Conservation (phyloP, 2,797 vertebrate genomes). For the Natrix natrix region DNA sequence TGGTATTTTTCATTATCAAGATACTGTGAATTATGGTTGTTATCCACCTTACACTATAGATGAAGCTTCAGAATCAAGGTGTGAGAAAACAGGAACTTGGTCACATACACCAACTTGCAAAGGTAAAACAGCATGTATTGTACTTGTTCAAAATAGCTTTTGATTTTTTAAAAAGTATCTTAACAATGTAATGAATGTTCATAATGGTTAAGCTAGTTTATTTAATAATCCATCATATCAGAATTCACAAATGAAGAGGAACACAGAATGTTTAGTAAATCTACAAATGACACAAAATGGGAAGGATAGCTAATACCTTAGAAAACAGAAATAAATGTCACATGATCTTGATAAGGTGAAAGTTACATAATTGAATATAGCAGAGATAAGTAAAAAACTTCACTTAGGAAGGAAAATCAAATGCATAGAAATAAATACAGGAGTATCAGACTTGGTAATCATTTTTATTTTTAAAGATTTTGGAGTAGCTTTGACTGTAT, state of each 20-base stretch:
- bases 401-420: not conserved
- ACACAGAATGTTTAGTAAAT: not conserved
- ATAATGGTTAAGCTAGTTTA: not conserved
- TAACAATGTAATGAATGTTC: not conserved
- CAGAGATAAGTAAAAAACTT: not conserved
- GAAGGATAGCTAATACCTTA: not conserved
- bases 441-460: not conserved
- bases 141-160: not conserved
- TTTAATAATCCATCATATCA: not conserved
- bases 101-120: constrained; percentile 79
- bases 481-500: not conserved
- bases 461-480: not conserved
- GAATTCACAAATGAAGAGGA: not conserved
- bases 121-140: constrained; percentile 65
- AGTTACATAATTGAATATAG: not conserved
- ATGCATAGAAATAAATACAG: not conserved
- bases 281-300: not conserved
- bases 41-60: constrained; percentile 74
- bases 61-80: constrained; percentile 74
- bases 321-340: not conserved
- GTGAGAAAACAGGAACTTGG: constrained; percentile 83
- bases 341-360: not conserved
- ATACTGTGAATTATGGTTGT: constrained; percentile 83
- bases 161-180: not conserved
- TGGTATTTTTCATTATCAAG: constrained; percentile 77